phyloP scores from a whole-genome alignment of 2,888 invertebrate genomes.

The Acanthosepion lycidas region DNA sequence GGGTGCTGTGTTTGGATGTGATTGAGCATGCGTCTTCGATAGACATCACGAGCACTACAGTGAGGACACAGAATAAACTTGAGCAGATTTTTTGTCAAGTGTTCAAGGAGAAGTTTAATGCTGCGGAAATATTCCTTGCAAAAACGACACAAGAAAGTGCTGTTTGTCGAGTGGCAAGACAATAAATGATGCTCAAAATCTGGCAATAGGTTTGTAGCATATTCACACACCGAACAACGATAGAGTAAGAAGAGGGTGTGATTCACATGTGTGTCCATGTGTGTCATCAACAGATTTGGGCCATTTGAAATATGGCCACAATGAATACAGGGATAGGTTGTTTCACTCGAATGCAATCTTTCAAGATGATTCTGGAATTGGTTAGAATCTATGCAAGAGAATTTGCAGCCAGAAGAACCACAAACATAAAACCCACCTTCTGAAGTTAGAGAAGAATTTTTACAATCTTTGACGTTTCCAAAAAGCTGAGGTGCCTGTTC shows the following conservation, averaged over 20 bases:
- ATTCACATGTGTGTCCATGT: background rate
- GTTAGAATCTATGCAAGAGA: background rate
- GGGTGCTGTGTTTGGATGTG: background rate
- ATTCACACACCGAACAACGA: background rate
- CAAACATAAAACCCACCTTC: slow-evolving; percentile 34
- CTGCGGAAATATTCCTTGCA: background rate
- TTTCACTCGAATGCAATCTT: background rate
- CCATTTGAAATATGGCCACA: background rate
- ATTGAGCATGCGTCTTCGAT: background rate
- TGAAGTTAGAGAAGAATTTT: background rate
- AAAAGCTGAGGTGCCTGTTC: background rate
- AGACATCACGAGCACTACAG: background rate
- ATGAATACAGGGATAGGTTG: background rate
- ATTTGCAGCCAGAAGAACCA: background rate
- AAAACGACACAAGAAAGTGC: background rate
- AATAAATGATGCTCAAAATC: background rate
- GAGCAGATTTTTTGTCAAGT: background rate
- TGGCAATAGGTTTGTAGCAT: background rate
- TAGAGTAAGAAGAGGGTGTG: background rate
- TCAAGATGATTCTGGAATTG: background rate
- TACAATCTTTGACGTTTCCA: background rate
- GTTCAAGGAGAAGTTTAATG: background rate
- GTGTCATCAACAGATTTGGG: background rate
- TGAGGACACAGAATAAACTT: background rate
- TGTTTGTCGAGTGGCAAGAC: background rate